phyloP scores from a whole-genome alignment of 2,113 vertebrate species.

The Zeus faber region DNA sequence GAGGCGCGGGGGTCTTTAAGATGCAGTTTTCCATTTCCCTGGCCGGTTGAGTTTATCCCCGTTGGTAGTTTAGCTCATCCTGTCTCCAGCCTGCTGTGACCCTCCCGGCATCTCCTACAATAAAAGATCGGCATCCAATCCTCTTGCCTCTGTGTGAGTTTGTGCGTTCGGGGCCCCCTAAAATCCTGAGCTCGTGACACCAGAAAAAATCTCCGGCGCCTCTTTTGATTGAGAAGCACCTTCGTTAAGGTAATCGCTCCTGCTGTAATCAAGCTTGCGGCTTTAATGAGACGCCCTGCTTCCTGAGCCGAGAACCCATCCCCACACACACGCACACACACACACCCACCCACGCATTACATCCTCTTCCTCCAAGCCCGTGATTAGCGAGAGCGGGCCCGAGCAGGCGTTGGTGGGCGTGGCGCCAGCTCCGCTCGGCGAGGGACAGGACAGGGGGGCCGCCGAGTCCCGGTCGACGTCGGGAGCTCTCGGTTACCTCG shows the following conservation, averaged over 20 bases:
- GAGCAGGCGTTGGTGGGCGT: conserved; percentile 50
- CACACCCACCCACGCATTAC: conserved; percentile 22
- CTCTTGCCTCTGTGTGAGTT: no score
- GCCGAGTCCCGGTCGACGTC: conserved; percentile 46
- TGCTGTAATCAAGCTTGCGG: conserved; percentile 73
- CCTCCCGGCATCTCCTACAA: no score
- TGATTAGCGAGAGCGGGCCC: conserved; percentile 70
- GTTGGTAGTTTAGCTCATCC: no score
- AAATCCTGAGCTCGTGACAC: no score
- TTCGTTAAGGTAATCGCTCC: conserved; percentile 74
- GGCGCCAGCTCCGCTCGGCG: conserved; percentile 49
- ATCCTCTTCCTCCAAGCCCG: conserved; percentile 44
- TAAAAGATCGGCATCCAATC: no score
- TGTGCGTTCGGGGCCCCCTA: no score
- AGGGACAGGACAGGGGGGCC: conserved; percentile 50
- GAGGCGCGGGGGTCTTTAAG: no score
- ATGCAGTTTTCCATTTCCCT: no score
- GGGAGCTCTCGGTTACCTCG: conserved; percentile 60
- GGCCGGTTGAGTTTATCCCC: no score
- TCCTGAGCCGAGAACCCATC: conserved; percentile 24
- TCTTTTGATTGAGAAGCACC: conserved; percentile 65
- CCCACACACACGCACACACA: background rate
- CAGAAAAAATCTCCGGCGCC: no score
- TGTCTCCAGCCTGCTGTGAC: no score
- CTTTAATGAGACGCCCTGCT: conserved; percentile 73